Evolutionary conservation across 2,888 invertebrate species (phyloP).

Genomic region (Oegoconia quadripuncta): DNA sequence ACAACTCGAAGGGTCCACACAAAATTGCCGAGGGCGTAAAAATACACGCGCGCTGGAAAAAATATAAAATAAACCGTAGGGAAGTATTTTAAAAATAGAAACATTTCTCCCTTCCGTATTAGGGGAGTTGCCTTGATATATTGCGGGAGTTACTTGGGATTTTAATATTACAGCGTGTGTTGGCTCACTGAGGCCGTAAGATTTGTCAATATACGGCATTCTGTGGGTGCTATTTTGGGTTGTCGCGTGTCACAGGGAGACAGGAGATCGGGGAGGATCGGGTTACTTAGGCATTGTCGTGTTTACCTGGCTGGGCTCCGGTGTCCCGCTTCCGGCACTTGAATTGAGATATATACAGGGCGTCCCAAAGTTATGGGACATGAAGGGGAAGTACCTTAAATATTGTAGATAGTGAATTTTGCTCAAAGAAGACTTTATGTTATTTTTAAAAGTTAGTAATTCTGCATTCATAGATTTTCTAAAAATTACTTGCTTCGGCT

Average conservation of each 20-base stretch:
- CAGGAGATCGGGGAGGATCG: conserved; percentile 45
- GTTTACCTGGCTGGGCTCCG: conserved; percentile 51
- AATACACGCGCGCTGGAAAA: conserved; percentile 73
- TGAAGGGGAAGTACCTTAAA: too few relatives aligned
- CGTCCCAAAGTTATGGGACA: too few relatives aligned
- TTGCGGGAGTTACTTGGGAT: conserved; percentile 73
- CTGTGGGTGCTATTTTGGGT: conserved; percentile 71
- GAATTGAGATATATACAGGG: too few relatives aligned
- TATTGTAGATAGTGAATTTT: too few relatives aligned
- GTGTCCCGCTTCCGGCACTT: conserved; percentile 40
- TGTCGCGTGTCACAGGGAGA: conserved; percentile 61
- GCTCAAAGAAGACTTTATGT: too few relatives aligned
- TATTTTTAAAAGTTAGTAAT: too few relatives aligned
- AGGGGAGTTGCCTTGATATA: conserved; percentile 72
- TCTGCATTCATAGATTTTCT: too few relatives aligned
- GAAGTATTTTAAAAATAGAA: conserved; percentile 76
- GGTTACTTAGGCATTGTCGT: conserved; percentile 58
- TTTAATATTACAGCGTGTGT: conserved; percentile 76
- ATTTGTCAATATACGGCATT: conserved; percentile 74
- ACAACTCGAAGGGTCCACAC: conserved; percentile 25
- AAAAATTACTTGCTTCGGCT: too few relatives aligned
- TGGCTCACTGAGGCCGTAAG: conserved; percentile 73
- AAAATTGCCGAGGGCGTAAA: conserved; percentile 52
- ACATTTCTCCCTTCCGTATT: conserved; percentile 50
- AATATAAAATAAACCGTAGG: conserved; percentile 72